Evolutionary conservation across 2,113 vertebrate species (phyloP), one percentile per base, ranked within the genome.

Genomic region (Castor canadensis): DNA sequence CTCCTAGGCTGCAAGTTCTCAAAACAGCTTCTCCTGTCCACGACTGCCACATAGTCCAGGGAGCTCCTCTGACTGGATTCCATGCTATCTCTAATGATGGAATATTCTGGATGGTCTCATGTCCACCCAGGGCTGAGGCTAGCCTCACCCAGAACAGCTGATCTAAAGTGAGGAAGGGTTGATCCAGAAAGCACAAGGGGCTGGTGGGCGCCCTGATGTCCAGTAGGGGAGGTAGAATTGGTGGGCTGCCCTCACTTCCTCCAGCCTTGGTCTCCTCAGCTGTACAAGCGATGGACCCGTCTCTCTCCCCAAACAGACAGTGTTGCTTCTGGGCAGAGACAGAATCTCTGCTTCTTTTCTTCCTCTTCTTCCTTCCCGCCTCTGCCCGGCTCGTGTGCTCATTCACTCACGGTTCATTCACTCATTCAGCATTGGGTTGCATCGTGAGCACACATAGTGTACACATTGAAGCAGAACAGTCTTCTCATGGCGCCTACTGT

Each of bases 151-250:
- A 5, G 40, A 47, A 45, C 6, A 85, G 43, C 28, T 2, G 8
- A 30, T 75, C 54, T 19, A 38, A 64, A 20, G 6, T 8, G 24
- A 32, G 54, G 22, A n/a, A 49, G 3, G 60, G 3, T 26, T 20
- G 35, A 26, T 66, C 40, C 56, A 15, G 22, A 0, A 6, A 77
- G 35, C 22, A 54, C 35, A 32, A 62, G 22, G 45, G 49, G 13
- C 6, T 52, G 24, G 5, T 4, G 6, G 40, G 10, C 0, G 0
- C 30, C 52, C 60, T 3, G 15, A 15, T 3, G 2, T 22, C 62
- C 38, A 24, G 62, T 16, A 64, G 12, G 30, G 64, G 69, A 6
- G 3, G 1, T 6, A 1, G n/a, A 2, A 3, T 11, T 32, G 32
- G 52, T 35, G 15, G 38, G 24, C 73, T 13, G 40, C 5, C 58